A percentile compares a stretch with the other conserved stretches of the same genome.
These are phyloP conservation scores for Drosophila neotestacea DNA, from an alignment of 2,888 invertebrate species.

Conservation along the genomic window DNA sequence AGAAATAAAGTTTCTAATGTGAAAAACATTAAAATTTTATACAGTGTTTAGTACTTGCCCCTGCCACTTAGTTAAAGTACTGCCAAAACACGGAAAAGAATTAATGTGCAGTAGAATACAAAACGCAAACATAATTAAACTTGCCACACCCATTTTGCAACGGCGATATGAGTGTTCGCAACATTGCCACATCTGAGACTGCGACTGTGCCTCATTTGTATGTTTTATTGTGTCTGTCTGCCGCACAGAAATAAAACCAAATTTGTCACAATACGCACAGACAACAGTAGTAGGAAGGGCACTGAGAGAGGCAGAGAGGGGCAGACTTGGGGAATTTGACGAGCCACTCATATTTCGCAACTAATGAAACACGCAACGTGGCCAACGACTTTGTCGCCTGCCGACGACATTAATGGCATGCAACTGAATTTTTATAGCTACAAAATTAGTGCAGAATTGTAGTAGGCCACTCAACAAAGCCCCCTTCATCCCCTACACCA, in stretches of 20 bases:
- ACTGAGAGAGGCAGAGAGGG: neutral
- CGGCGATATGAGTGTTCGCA: conserved; percentile 26
- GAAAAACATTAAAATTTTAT: neutral
- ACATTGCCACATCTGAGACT: conserved; percentile 30
- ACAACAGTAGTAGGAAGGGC: neutral
- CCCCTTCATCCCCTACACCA: neutral
- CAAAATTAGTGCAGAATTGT: conserved; percentile 75
- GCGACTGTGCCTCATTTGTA: conserved; percentile 39
- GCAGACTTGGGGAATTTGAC: conserved; percentile 24
- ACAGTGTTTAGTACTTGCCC: conserved; percentile 16
- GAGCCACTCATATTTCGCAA: conserved; percentile 72
- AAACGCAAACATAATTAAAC: conserved; percentile 79
- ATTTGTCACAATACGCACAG: conserved; percentile 66
- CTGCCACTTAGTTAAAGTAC: conserved; percentile 8
- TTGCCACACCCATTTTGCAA: conserved; percentile 67
- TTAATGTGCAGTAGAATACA: conserved; percentile 61
- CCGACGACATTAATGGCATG: conserved; percentile 75
- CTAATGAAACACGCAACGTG: conserved; percentile 73
- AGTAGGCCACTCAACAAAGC: conserved; percentile 31
- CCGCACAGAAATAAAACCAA: conserved; percentile 71
- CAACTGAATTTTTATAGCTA: conserved; percentile 78
- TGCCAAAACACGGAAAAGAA: conserved; percentile 54
- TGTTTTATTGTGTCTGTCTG: conserved; percentile 67
- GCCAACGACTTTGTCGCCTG: conserved; percentile 54
- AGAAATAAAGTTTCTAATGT: too few species aligned